These are phyloP conservation scores for Drosophila grimshawi DNA, from an alignment of 1,140 invertebrate genomes.

Conservation along the genomic window DNA sequence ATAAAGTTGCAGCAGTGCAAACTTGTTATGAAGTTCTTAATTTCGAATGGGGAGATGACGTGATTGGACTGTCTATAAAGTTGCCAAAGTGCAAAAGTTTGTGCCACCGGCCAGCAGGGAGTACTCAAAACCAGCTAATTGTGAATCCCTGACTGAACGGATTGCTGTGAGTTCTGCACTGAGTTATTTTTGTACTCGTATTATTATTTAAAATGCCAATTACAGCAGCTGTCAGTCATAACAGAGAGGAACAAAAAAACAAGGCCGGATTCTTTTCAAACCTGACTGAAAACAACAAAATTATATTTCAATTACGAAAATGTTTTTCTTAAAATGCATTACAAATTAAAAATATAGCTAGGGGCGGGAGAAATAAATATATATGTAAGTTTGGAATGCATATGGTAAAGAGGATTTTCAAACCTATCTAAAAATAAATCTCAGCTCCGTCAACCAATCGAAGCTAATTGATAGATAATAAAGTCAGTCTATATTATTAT, in stretches of 20 bases:
- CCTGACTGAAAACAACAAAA: neutral
- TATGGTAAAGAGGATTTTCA: neutral
- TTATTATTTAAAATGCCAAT: conserved; percentile 44
- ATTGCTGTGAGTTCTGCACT: neutral
- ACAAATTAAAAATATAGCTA: neutral
- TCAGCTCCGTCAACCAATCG: neutral
- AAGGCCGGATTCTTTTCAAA: too few species aligned
- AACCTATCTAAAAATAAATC: neutral
- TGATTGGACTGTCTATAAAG: conserved; percentile 15
- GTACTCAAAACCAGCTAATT: conserved; percentile 2
- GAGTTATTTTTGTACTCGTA: conserved; percentile 20
- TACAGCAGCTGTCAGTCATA: conserved; percentile 7
- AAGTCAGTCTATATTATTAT: conserved; percentile 3
- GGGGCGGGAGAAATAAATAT: neutral
- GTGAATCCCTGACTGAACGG: neutral
- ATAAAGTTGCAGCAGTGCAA: conserved; percentile 24
- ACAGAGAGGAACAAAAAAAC: neutral
- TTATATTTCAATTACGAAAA: conserved; percentile 18
- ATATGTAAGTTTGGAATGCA: too few species aligned
- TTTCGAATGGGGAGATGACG: conserved; percentile 47
- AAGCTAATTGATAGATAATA: conserved; percentile 1
- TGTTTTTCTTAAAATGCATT: conserved; percentile 4
- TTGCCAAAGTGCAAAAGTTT: conserved; percentile 45
- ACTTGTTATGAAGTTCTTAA: conserved; percentile 65
- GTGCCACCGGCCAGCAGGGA: neutral